Evolutionary conservation across 2,113 vertebrate genomes (phyloP), one percentile per base, ranked within the genome.

Genomic region (Egretta garzetta): DNA sequence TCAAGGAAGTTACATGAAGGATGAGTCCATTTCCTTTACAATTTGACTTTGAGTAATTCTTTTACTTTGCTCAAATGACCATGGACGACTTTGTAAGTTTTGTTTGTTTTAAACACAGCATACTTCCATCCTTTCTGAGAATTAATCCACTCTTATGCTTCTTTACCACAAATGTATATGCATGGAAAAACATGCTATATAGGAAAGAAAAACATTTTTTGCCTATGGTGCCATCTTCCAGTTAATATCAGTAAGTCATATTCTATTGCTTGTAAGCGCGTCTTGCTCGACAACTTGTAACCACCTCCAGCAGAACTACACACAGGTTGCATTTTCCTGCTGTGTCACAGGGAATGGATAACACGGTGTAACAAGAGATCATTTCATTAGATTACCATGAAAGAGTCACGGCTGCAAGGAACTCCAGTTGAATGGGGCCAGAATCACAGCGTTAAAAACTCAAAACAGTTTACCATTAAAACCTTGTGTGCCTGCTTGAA

Each of bases 381-480:
- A 79, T 96, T 96, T 96, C 87, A 96, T 94, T 93, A 97, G 91
- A 93, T 94, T 76, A n/a, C 58, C 83, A 67, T 50, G 52, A 92
- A 94, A 91, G 77, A 96, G 95, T 83, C 91, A 96, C 56, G 1
- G 2, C 85, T 93, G 47, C 74, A 87, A 86, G 74, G 66, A 97
- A 80, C 81, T 95, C 28, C 35, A 91, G 90, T 86, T 80, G 84
- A 92, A 88, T 6, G 2, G 81, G 82, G 85, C 86, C 96, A 97
- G 92, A 96, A 93, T 86, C 83, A 86, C 91, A 81, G 81, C 49
- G 45, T 88, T 85, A 96, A 91, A 96, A 97, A 90, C 84, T 95
- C 56, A 27, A 71, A 87, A 88, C 72, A 76, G 79, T 96, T 96
- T 97, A 87, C 76, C 92, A 80, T 80, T 95, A 88, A 93, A 97